Conservation (phyloP, 2,113 vertebrate species). For the Zosterops borbonicus region DNA sequence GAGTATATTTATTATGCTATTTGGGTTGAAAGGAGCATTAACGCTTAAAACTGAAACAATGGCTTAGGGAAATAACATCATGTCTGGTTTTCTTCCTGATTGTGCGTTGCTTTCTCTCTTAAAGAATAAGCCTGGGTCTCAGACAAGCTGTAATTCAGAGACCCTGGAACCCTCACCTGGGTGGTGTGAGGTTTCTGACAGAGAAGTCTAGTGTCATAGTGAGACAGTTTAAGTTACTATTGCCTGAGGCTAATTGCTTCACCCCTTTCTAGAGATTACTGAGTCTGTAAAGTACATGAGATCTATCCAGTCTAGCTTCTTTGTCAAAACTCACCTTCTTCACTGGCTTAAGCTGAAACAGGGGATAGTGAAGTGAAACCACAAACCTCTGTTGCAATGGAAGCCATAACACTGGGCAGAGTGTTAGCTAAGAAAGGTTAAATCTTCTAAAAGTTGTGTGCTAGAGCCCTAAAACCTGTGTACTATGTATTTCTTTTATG, state of each 20-base stretch:
- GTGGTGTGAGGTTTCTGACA: not conserved
- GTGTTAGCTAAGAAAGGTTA: not conserved
- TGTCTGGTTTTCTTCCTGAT: not conserved
- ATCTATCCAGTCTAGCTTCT: not conserved
- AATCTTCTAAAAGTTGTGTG: not conserved
- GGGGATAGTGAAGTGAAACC: not conserved
- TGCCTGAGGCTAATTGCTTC: not conserved
- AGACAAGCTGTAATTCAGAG: not conserved
- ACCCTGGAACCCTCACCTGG: not conserved
- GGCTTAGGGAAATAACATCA: not conserved
- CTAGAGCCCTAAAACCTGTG: not conserved
- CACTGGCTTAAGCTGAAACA: not conserved
- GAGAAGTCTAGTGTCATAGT: not conserved
- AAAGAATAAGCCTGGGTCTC: not conserved
- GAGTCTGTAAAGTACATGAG: not conserved
- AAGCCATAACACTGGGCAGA: not conserved
- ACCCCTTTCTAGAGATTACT: not conserved
- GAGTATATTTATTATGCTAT: not conserved
- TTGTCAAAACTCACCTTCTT: not conserved
- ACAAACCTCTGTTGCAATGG: not conserved
- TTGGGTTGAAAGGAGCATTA: not conserved
- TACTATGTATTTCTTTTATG: not conserved
- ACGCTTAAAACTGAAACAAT: not conserved
- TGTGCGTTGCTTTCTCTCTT: not conserved
- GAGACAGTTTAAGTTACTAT: not conserved